phyloP scores from a whole-genome alignment of 2,113 vertebrate genomes.

The Thalassoma bifasciatum region DNA sequence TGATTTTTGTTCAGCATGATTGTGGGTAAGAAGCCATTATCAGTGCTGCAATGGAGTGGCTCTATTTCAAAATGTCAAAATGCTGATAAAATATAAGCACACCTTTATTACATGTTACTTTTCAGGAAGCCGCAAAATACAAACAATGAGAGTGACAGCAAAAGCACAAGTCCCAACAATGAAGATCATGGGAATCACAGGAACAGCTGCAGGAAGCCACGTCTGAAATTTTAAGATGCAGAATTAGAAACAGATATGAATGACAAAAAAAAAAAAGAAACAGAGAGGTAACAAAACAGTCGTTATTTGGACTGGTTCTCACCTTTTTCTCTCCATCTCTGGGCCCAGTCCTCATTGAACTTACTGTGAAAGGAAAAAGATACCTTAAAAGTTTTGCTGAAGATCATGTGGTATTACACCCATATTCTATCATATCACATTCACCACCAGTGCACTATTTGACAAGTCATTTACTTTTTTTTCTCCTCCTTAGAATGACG shows the following conservation, averaged over 20 bases:
- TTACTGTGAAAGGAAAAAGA: constrained; percentile 16
- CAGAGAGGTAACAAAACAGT: background rate
- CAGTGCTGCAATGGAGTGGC: background rate
- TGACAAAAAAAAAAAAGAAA: background rate
- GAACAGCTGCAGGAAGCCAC: fast-evolving
- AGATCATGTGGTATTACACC: background rate
- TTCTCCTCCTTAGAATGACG: background rate
- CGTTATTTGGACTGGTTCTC: background rate
- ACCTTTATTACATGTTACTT: background rate
- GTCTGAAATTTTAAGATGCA: constrained; percentile 32
- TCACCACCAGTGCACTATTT: no score
- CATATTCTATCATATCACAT: no score
- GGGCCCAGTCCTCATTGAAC: background rate
- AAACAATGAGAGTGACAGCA: background rate
- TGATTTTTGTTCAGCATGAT: background rate
- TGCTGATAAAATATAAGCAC: background rate
- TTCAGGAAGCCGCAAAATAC: background rate
- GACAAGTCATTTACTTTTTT: constrained; percentile 32
- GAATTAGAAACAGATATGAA: background rate
- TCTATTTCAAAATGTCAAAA: background rate
- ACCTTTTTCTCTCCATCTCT: background rate
- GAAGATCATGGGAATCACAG: constrained; percentile 1
- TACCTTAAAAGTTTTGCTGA: background rate
- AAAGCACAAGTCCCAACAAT: background rate
- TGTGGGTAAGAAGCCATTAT: background rate